Conservation (phyloP, 2,113 vertebrate genomes). For the Triplophysa tibetana region DNA sequence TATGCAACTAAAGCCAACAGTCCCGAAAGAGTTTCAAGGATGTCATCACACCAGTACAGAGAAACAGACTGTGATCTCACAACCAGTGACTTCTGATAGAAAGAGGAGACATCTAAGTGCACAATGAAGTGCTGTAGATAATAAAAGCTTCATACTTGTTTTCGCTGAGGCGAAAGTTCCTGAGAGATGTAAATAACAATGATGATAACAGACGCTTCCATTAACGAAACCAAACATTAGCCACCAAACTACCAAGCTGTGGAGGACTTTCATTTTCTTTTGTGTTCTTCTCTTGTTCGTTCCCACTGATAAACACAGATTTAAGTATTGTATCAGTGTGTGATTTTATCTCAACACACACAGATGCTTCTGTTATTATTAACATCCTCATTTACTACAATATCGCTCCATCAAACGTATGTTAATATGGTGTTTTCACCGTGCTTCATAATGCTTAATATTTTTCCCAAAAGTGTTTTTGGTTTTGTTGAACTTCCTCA, state of each 20-base stretch:
- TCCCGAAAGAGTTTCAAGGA: constrained; percentile 4
- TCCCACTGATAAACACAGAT: constrained; percentile 28
- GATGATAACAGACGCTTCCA: constrained; percentile 19
- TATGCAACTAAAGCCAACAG: not conserved
- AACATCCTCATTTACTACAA: not conserved
- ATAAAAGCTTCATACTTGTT: not conserved
- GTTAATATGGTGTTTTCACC: constrained; percentile 30
- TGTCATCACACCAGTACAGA: constrained; percentile 1
- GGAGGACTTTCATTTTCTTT: constrained; percentile 20
- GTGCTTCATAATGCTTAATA: constrained; percentile 26
- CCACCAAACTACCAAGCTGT: constrained; percentile 18
- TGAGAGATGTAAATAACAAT: constrained; percentile 24
- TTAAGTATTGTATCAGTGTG: constrained; percentile 27
- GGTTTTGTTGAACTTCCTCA: constrained; percentile 10
- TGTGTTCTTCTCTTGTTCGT: constrained; percentile 2
- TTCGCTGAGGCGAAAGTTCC: not conserved
- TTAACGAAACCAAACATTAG: constrained; percentile 17
- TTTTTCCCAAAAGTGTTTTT: not conserved
- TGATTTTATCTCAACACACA: constrained; percentile 35
- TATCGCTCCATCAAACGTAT: constrained; percentile 5
- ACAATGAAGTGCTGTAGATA: too few species aligned
- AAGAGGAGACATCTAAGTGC: not conserved
- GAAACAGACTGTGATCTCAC: not conserved
- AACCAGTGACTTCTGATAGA: not conserved
- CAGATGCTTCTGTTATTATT: constrained; percentile 38